Base-by-base conservation (phyloP, 2,797 vertebrate genomes). In the Morus bassanus region DNA sequence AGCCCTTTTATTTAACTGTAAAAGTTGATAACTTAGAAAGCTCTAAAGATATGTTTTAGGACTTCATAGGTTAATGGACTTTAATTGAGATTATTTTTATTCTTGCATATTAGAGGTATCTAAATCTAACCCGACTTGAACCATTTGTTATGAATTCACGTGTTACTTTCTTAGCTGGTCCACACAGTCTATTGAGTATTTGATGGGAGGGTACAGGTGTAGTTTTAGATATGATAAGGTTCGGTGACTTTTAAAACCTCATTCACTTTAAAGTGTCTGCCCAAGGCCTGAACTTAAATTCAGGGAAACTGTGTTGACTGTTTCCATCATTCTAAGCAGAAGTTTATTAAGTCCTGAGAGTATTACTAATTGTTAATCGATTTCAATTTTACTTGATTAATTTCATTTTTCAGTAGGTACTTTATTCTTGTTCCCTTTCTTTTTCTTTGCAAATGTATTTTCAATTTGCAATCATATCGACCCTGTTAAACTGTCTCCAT, bases 301-400 rank as follows among this genome's bases (percentile, higher is more conserved):
- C 17, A 28, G 56, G 19, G 56, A 67, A 88, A 80, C 35, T 33
- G 1, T 57, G 24, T 60, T 93, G 69, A 56, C 15, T 63, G 8
- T 76, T 92, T 91, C 35, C 14, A 27, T 79, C 68, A 69, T 82
- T 51, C 31, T 63, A 76, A 82, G 45, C 43, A 72, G n/a, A 84
- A 72, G 18, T 91, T 90, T 67, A 46, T 43, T 53, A 90, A 84
- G 70, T 73, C 60, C 63, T 85, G 28, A 63, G 39, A 79, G 16
- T 59, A 73, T 78, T 90, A 51, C 50, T 88, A 76, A 84, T 59
- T 91, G 84, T 89, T 86, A 90, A 84, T 94, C 2, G 0, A 81
- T 94, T 94, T 87, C 77, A 84, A 28, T 93, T 88, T 91, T 93
- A 11, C 28, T 69, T 76, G 70, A 95, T 92, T 92, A 79, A 93